Evolutionary conservation across 2,888 invertebrate species (phyloP).

Genomic region (Cosmia trapezina): DNA sequence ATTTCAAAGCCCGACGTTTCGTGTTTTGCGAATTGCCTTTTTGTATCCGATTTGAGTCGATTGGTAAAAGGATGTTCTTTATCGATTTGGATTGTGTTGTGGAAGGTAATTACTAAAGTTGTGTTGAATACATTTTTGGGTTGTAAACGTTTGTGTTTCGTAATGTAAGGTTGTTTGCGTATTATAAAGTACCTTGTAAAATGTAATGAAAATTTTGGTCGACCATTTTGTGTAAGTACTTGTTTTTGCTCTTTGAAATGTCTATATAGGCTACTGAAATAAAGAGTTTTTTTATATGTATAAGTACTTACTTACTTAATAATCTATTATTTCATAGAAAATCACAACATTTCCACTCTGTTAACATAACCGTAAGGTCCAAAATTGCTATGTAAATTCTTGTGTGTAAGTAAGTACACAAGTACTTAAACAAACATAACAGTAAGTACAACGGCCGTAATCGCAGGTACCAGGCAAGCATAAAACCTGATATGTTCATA

Average conservation of each 20-base stretch:
- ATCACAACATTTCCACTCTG: neutral
- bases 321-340: neutral
- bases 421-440: conserved; percentile 50
- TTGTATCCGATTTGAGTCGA: conserved; percentile 46
- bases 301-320: neutral
- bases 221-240: neutral
- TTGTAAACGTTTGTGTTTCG: conserved; percentile 16
- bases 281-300: neutral
- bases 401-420: conserved; percentile 20
- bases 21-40: conserved; percentile 43
- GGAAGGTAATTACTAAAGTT: conserved; percentile 41
- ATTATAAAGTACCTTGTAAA: conserved; percentile 1
- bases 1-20: conserved; percentile 46
- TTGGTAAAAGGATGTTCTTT: conserved; percentile 42
- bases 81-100: conserved; percentile 31
- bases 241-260: neutral
- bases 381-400: conserved; percentile 9
- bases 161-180: conserved; percentile 3
- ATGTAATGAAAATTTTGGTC: neutral
- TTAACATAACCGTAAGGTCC: neutral
- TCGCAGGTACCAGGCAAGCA: conserved; percentile 72
- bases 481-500: conserved; percentile 75
- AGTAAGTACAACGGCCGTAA: conserved; percentile 58
- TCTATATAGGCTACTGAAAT: neutral
- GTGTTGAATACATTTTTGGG: neutral